A percentile compares a stretch with the other conserved stretches of the same genome.
phyloP scores from a whole-genome alignment of 2,113 vertebrate genomes.

The Australoheros scitulus region DNA sequence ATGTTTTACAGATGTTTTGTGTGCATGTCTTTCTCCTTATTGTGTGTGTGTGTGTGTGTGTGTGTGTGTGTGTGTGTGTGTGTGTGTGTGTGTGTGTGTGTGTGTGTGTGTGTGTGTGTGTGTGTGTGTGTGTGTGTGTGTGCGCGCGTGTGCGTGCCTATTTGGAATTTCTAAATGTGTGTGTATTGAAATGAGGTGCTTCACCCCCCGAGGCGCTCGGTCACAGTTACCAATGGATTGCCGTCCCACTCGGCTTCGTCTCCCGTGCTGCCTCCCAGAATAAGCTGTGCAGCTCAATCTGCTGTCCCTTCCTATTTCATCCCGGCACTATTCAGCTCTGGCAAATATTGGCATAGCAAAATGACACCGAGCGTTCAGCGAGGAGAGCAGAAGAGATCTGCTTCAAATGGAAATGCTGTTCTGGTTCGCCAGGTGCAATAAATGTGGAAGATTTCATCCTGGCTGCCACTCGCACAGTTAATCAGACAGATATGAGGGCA shows the following conservation, averaged over 20 bases:
- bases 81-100: too few relatives aligned
- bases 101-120: not conserved
- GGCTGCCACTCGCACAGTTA: not conserved
- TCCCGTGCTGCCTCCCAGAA: conserved; percentile 42
- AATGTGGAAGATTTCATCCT: conserved; percentile 32
- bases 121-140: too few relatives aligned
- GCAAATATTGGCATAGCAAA: conserved; percentile 24
- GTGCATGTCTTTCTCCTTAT: too few relatives aligned
- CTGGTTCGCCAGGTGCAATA: conserved; percentile 18
- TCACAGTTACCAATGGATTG: conserved; percentile 53
- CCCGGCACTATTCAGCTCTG: conserved; percentile 2
- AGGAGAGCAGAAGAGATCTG: not conserved
- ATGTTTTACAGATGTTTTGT: too few relatives aligned
- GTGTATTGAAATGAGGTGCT: conserved; percentile 23
- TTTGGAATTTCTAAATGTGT: conserved; percentile 5
- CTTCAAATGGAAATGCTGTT: conserved; percentile 36
- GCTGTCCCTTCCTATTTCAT: conserved; percentile 24
- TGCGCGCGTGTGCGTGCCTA: not conserved
- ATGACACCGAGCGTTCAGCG: not conserved
- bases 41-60: too few relatives aligned
- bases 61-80: too few relatives aligned
- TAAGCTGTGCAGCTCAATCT: conserved; percentile 42
- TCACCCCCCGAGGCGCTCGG: conserved; percentile 24
- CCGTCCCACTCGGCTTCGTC: conserved; percentile 22
- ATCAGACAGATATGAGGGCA: not conserved